A percentile compares a stretch with the other conserved stretches of the same genome.
Conservation (phyloP, 2,888 invertebrate species). For the Watsonalla binaria region DNA sequence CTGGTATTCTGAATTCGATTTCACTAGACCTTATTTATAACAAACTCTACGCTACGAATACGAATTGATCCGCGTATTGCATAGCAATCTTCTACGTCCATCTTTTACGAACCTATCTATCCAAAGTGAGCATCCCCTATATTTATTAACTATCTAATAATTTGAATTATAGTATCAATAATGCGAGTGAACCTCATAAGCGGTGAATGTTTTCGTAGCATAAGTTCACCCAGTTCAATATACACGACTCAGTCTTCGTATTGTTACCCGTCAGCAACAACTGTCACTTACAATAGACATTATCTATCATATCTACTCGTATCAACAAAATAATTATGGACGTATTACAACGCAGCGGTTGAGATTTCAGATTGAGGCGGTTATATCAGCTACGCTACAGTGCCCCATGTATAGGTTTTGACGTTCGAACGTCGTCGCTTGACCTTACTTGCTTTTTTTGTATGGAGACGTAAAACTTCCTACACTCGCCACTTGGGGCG, state of each 20-base stretch:
- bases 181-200: slow-evolving; percentile 1
- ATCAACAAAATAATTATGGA: slow-evolving; percentile 10
- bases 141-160: not conserved
- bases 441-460: no score
- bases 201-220: slow-evolving; percentile 10
- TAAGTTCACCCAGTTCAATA: slow-evolving; percentile 28
- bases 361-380: not conserved
- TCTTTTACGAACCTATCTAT: not conserved
- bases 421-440: no score
- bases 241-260: slow-evolving; percentile 52
- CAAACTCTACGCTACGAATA: not conserved
- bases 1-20: not conserved
- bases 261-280: slow-evolving; percentile 28
- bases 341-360: slow-evolving; percentile 5
- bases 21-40: no score
- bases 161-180: not conserved
- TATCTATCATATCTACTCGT: no score
- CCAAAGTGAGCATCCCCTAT: not conserved
- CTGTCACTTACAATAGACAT: slow-evolving; percentile 7
- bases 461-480: no score
- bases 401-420: no score
- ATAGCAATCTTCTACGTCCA: no score
- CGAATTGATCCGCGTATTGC: not conserved
- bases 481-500: no score
- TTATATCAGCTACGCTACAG: no score